A percentile compares a stretch with the other conserved stretches of the same genome.
phyloP scores from a whole-genome alignment of 2,113 vertebrate species.

The Aegotheles bennettii region DNA sequence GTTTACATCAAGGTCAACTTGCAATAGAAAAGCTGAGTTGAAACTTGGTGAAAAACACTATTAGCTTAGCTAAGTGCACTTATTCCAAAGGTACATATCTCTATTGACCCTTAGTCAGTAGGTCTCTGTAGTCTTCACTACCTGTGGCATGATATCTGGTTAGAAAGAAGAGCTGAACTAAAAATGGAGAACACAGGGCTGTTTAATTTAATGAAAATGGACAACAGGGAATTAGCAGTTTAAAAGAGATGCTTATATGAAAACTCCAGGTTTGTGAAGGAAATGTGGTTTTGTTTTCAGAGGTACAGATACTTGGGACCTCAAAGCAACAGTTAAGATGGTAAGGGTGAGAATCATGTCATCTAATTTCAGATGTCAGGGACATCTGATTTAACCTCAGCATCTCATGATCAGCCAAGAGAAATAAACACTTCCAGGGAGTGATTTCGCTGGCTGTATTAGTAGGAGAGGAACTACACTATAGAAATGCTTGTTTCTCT shows the following conservation, averaged over 20 bases:
- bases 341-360: background rate
- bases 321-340: background rate
- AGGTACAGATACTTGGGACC: background rate
- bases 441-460: background rate
- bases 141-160: background rate
- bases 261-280: background rate
- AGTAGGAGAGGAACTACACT: background rate
- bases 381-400: background rate
- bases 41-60: background rate
- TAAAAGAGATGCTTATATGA: background rate
- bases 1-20: constrained; percentile 17
- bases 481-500: background rate
- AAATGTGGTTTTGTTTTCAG: background rate
- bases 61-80: background rate
- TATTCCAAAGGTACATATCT: background rate
- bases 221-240: background rate
- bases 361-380: background rate
- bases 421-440: background rate
- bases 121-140: background rate
- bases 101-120: background rate
- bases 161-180: background rate
- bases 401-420: background rate
- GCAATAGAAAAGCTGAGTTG: background rate
- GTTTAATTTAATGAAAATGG: background rate
- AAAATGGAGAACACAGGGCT: background rate